Percentiles rank a stretch among this genome's conserved stretches.
These are phyloP conservation scores for Taphrorychus bicolor DNA, from an alignment of 2,888 invertebrate genomes.

Conservation along the genomic window DNA sequence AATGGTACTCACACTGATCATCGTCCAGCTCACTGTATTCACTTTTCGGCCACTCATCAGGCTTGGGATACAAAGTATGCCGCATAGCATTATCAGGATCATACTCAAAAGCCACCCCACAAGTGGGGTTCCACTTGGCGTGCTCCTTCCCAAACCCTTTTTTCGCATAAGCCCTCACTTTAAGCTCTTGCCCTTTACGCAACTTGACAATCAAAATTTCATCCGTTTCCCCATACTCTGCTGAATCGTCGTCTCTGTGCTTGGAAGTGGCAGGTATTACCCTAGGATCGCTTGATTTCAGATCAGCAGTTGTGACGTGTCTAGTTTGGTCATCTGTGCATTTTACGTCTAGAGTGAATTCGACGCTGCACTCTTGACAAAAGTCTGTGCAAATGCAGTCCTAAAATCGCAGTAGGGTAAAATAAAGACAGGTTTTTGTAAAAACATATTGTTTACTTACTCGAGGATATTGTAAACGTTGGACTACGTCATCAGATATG, in stretches of 20 bases:
- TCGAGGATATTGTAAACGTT: conserved; percentile 90
- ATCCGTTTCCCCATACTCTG: conserved; percentile 93
- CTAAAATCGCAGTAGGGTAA: conserved; percentile 56
- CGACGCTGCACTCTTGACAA: conserved; percentile 96
- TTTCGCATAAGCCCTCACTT: conserved; percentile 86
- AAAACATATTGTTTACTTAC: conserved; percentile 57
- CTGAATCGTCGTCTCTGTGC: conserved; percentile 89
- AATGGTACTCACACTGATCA: conserved; percentile 72
- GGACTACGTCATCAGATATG: conserved; percentile 96
- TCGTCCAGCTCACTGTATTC: conserved; percentile 95
- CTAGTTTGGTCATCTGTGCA: conserved; percentile 93
- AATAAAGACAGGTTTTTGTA: background rate
- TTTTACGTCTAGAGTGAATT: conserved; percentile 96
- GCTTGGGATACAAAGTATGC: conserved; percentile 94
- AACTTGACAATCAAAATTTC: conserved; percentile 80
- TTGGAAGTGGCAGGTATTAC: conserved; percentile 94
- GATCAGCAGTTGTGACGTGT: conserved; percentile 95
- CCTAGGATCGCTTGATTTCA: conserved; percentile 89
- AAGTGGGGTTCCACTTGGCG: conserved; percentile 99
- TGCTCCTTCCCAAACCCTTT: conserved; percentile 97
- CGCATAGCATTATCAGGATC: conserved; percentile 98
- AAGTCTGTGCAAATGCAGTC: conserved; percentile 98
- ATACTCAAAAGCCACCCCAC: conserved; percentile 98
- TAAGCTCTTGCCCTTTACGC: conserved; percentile 63
- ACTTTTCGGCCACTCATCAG: conserved; percentile 99